Evolutionary conservation across 2,797 vertebrate species (phyloP).

Genomic region (Tokudaia muenninki): DNA sequence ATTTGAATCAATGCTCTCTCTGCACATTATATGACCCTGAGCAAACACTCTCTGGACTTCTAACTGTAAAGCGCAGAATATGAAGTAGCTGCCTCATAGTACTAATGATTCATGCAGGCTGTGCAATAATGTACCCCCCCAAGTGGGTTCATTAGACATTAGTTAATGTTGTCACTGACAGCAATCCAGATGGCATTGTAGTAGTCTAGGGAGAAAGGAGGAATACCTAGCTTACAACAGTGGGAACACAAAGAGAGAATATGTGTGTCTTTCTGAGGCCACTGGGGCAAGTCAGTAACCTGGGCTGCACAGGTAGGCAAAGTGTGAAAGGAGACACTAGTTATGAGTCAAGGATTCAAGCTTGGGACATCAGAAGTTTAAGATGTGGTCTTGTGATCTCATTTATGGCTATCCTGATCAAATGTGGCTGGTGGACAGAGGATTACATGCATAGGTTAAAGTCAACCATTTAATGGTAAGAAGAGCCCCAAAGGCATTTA

Average conservation of each 20-base stretch:
- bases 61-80: neutral
- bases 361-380: neutral
- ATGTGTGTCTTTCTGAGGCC: neutral
- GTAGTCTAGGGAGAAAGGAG: neutral
- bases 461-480: conserved; percentile 4
- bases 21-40: neutral
- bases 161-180: neutral
- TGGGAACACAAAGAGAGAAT: neutral
- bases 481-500: neutral
- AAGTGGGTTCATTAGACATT: neutral
- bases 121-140: neutral
- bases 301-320: neutral
- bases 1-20: neutral
- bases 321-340: neutral
- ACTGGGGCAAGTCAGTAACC: neutral
- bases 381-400: neutral
- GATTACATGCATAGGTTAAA: neutral
- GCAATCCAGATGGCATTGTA: neutral
- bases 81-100: neutral
- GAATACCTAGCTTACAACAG: neutral
- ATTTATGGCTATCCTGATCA: neutral
- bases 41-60: neutral
- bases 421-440: neutral
- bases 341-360: neutral
- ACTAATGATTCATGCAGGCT: neutral